Conservation (phyloP, 2,113 vertebrate genomes). For the Sorex fumeus region DNA sequence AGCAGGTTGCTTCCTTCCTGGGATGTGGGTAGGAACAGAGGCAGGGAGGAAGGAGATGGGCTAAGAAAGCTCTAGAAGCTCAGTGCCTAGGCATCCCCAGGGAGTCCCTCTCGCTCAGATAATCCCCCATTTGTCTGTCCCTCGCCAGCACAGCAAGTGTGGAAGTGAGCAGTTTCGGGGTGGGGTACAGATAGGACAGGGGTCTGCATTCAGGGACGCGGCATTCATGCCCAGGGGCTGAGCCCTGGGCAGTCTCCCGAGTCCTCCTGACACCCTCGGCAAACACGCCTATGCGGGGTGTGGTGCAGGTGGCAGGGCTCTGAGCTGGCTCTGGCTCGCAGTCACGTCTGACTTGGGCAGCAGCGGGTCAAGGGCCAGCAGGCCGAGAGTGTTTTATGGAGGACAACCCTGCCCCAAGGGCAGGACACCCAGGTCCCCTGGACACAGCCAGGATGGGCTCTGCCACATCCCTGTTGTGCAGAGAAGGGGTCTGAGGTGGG, state of each 20-base stretch:
- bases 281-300: too few species aligned
- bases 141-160: neutral
- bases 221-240: neutral
- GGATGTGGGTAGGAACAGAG: neutral
- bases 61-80: neutral
- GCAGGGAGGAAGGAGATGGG: neutral
- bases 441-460: neutral
- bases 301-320: neutral
- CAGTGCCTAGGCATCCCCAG: neutral
- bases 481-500: neutral
- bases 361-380: neutral
- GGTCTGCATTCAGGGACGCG: neutral
- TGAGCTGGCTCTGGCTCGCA: neutral
- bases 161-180: neutral
- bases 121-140: neutral
- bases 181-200: neutral
- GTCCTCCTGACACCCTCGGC: neutral
- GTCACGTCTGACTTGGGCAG: neutral
- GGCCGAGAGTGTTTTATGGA: accelerated
- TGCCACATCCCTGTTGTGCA: neutral
- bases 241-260: neutral
- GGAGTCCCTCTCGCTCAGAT: neutral
- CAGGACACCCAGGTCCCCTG: accelerated
- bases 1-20: neutral
- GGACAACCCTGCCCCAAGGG: neutral